Evolutionary conservation across 2,888 invertebrate species (phyloP), one percentile per base, ranked within the genome.

Genomic region (Cheilosia variabilis): DNA sequence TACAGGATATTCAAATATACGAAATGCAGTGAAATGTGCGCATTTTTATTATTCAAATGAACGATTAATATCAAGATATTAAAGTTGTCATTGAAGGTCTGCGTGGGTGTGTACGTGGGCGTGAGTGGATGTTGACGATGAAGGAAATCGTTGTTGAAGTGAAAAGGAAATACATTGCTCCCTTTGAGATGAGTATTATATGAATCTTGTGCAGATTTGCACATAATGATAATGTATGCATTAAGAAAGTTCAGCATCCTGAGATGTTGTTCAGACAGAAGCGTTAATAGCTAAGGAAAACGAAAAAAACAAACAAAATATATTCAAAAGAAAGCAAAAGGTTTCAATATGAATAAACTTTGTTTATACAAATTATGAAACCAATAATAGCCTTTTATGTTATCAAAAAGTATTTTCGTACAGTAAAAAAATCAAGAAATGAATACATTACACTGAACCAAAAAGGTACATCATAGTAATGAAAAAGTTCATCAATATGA

Each of bases 1-100:
- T 57, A 47, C 37, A 68, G 53, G 63, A 34, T 68, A 53, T 55
- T 83, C 72, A 78, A 55, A 72, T 62, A 72, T 62, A 57, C 47
- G 73, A 63, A 66, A 37, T 79, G 68, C 78, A 73, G 52, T 45
- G 55, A 83, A 73, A 79, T 83, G 78, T 66, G 78, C 60, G 76
- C 72, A 78, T 78, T 83, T 78, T 72, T 72, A 72, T 34, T 79
- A 83, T 83, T 83, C 68, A 79, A 83, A 83, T 83, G 66, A 83
- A 72, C 83, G 83, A 73, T 78, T 83, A 83, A 83, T 83, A 83
- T 83, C 66, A 57, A 55, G 79, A 79, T 83, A 83, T 83, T 83
- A 68, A 75, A 83, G 83, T 57, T 78, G 82, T 66, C 78, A 62
- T 50, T 66, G 71, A 31, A 34, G 52, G 58, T 22, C n/a, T 57